Percentiles rank a stretch among this genome's conserved stretches.
These are phyloP conservation scores for Colletes latitarsis DNA, from an alignment of 1,140 invertebrate genomes.

Conservation along the genomic window DNA sequence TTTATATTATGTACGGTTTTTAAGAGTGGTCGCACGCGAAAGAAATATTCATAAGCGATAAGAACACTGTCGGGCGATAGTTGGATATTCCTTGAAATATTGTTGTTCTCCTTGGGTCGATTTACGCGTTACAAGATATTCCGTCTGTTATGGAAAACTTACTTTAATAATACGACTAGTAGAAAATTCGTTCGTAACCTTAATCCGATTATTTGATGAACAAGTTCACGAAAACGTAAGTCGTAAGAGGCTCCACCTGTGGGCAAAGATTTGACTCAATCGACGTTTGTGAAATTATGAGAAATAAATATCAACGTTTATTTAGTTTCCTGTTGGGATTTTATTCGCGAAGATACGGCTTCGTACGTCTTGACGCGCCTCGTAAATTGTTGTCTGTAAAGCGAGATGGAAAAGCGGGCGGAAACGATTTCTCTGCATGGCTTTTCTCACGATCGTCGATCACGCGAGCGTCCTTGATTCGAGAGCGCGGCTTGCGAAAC, in stretches of 20 bases:
- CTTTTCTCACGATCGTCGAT: conserved; percentile 34
- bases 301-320: neutral
- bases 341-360: neutral
- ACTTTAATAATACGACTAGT: too few species aligned
- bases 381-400: conserved; percentile 20
- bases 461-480: conserved; percentile 14
- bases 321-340: neutral
- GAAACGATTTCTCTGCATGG: conserved; percentile 25
- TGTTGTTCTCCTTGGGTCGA: neutral
- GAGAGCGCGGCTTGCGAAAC: conserved; percentile 3
- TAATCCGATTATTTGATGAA: too few species aligned
- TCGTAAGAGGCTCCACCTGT: too few species aligned
- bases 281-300: too few species aligned
- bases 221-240: too few species aligned
- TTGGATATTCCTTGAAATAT: neutral
- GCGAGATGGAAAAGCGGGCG: conserved; percentile 13
- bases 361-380: neutral
- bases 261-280: too few species aligned
- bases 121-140: neutral
- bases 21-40: neutral
- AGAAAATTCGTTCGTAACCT: too few species aligned
- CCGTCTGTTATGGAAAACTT: too few species aligned
- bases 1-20: neutral
- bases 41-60: conserved; percentile 23
- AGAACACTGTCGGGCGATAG: neutral